These are phyloP conservation scores for Actinernus sp. DNA, from an alignment of 92 coral and sea anemone genomes.

Conservation along the genomic window DNA sequence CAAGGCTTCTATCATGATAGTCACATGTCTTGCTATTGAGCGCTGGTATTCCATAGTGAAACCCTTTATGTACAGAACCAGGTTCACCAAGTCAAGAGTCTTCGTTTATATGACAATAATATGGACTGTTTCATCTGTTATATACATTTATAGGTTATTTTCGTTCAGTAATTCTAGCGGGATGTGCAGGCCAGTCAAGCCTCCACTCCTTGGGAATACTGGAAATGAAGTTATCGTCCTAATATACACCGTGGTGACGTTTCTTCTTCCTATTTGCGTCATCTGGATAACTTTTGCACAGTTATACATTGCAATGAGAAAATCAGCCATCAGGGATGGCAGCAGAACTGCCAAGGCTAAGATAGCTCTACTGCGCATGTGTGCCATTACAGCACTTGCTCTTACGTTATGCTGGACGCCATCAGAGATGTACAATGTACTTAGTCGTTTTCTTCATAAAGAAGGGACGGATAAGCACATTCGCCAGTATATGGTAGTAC, in stretches of 20 bases:
- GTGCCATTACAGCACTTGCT: constrained; percentile 11
- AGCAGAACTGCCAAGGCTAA: no score
- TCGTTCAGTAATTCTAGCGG: no score
- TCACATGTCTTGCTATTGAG: constrained; percentile 14
- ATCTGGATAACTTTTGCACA: constrained; percentile 25
- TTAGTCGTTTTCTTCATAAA: no score
- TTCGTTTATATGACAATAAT: constrained; percentile 3
- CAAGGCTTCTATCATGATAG: constrained; percentile 17
- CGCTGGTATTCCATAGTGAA: no score
- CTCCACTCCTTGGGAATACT: no score
- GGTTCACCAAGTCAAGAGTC: constrained; percentile 4
- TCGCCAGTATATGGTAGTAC: no score
- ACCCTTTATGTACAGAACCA: constrained; percentile 7
- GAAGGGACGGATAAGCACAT: no score
- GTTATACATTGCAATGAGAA: neutral
- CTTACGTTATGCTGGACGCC: constrained; percentile 32
- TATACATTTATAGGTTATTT: no score
- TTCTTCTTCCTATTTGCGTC: constrained; percentile 1
- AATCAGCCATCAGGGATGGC: no score
- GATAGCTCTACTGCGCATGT: constrained; percentile 37
- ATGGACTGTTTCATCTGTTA: neutral
- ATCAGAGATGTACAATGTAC: constrained; percentile 17
- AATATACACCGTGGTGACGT: constrained; percentile 1
- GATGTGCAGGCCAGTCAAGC: no score
- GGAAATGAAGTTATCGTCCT: no score